phyloP scores from a whole-genome alignment of 2,797 vertebrate genomes.

The Lemur catta region DNA sequence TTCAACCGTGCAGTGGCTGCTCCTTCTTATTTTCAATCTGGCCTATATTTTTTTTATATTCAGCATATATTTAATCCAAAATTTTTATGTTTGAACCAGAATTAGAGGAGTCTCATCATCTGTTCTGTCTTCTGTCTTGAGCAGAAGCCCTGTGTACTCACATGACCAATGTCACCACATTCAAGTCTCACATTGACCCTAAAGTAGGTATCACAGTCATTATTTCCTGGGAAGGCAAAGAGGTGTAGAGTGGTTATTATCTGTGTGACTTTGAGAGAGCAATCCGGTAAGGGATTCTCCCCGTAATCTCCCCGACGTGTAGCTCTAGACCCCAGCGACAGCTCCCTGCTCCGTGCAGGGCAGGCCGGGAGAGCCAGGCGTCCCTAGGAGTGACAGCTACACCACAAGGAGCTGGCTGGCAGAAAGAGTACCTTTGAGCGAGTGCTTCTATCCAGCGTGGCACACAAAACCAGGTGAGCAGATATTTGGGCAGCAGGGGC shows the following conservation, averaged over 20 bases:
- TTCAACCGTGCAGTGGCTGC: not conserved
- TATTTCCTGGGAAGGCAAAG: not conserved
- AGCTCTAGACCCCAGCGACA: fast-evolving
- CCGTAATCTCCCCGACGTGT: fast-evolving
- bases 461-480: not conserved
- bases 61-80: not conserved
- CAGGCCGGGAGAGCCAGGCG: not conserved
- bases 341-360: not conserved
- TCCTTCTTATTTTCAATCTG: not conserved
- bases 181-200: not conserved
- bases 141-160: not conserved
- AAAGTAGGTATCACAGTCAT: fast-evolving
- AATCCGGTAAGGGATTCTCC: not conserved
- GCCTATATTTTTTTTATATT: not conserved
- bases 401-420: not conserved
- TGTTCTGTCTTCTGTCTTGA: not conserved
- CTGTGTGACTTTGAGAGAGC: not conserved
- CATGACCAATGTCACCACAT: not conserved
- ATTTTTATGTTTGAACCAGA: not conserved
- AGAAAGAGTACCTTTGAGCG: not conserved
- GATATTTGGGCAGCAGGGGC: not conserved
- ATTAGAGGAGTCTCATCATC: too few species aligned
- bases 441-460: not conserved
- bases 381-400: not conserved
- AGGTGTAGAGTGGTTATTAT: not conserved